Evolutionary conservation across 2,113 vertebrate species (phyloP).

Genomic region (Pongo abelii): DNA sequence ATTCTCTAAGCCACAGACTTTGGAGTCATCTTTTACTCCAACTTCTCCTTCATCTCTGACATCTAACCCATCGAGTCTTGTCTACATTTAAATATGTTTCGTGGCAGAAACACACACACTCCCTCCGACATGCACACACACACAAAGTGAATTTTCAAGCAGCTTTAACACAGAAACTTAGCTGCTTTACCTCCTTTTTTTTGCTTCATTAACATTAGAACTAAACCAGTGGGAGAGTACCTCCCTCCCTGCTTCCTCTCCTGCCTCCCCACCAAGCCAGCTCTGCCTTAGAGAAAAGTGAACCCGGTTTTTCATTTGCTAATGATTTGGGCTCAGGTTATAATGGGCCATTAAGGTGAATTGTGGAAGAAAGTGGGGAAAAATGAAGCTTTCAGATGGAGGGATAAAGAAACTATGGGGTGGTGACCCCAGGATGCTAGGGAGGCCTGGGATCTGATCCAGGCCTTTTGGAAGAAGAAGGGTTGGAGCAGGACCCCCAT

Average conservation of each 20-base stretch:
- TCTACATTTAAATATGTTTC: background rate
- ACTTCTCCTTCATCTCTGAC: background rate
- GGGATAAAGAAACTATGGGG: background rate
- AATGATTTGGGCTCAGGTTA: constrained; percentile 52
- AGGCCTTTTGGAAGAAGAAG: background rate
- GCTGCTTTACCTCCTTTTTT: background rate
- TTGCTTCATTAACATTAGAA: constrained; percentile 25
- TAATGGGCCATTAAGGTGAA: constrained; percentile 54
- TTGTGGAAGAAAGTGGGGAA: constrained; percentile 22
- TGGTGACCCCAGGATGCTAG: rapidly evolving
- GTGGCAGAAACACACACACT: no score
- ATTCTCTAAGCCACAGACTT: background rate
- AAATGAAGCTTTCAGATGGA: constrained; percentile 15
- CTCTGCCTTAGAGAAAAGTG: background rate
- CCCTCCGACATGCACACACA: background rate
- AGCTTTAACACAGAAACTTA: background rate
- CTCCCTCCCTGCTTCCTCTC: background rate
- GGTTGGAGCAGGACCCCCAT: background rate
- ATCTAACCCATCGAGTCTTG: background rate
- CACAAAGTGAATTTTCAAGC: background rate
- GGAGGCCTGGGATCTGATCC: background rate
- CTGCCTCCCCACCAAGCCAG: background rate
- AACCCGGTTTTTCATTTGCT: constrained; percentile 65
- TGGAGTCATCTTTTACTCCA: background rate
- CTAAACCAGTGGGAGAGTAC: background rate